A percentile compares a stretch with the other conserved stretches of the same genome.
Conservation (phyloP, 2,797 vertebrate genomes). For the Etheostoma perlongum region DNA sequence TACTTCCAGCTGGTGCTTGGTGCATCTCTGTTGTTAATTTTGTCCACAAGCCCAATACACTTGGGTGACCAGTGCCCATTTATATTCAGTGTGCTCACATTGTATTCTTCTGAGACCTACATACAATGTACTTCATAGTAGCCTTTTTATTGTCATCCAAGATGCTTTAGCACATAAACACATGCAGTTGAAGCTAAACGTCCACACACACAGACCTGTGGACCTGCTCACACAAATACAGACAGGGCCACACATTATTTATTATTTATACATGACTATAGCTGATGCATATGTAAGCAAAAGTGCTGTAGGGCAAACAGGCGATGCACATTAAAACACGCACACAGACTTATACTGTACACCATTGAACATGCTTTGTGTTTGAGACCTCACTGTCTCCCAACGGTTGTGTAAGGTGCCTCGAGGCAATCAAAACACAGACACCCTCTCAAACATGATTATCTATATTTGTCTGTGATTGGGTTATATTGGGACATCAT, state of each 20-base stretch:
- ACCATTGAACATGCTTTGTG: constrained; percentile 27
- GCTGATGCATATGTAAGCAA: constrained; percentile 43
- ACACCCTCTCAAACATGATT: constrained; percentile 65
- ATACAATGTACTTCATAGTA: constrained; percentile 15
- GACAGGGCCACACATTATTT: constrained; percentile 21
- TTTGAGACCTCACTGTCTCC: constrained; percentile 46
- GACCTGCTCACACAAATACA: constrained; percentile 28
- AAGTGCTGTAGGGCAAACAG: constrained; percentile 59
- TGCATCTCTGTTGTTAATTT: constrained; percentile 59
- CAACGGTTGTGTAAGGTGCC: constrained; percentile 39
- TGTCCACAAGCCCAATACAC: constrained; percentile 42
- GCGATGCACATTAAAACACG: constrained; percentile 50
- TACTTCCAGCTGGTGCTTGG: constrained; percentile 51
- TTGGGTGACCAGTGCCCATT: constrained; percentile 35
- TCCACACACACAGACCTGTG: constrained; percentile 4
- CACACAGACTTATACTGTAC: constrained; percentile 21
- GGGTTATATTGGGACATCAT: constrained; percentile 56
- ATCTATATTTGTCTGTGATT: constrained; percentile 61
- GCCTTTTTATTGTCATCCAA: constrained; percentile 24
- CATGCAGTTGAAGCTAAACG: constrained; percentile 14
- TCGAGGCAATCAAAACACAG: constrained; percentile 46
- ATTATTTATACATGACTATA: constrained; percentile 54
- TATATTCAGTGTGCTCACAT: constrained; percentile 17
- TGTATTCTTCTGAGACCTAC: constrained; percentile 39
- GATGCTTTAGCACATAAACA: constrained; percentile 29